A percentile compares a stretch with the other conserved stretches of the same genome.
phyloP scores from a whole-genome alignment of 2,888 invertebrate genomes.

The Ormyrus nitidulus region DNA sequence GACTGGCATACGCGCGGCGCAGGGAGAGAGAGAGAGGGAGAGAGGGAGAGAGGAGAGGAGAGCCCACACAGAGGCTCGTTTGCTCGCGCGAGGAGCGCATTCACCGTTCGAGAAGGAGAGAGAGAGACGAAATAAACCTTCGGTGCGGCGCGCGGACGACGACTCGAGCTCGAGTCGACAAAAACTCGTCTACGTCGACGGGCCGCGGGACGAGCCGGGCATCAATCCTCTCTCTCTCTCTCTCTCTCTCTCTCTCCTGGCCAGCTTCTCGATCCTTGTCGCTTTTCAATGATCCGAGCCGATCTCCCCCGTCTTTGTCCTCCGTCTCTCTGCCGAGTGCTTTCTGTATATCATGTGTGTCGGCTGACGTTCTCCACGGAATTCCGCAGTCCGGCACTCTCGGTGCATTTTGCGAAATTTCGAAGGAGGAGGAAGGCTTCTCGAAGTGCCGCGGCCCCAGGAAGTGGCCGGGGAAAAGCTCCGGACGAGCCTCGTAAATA shows the following conservation, averaged over 20 bases:
- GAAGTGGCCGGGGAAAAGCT: slow-evolving; percentile 3
- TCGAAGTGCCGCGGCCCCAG: neutral
- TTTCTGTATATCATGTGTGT: slow-evolving; percentile 31
- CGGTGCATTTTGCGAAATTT: slow-evolving; percentile 44
- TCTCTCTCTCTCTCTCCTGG: neutral
- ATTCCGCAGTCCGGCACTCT: slow-evolving; percentile 14
- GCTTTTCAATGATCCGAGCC: slow-evolving; percentile 49
- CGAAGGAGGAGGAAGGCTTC: neutral
- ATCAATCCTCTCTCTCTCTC: slow-evolving; percentile 55
- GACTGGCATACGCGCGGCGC: neutral
- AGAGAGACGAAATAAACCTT: slow-evolving; percentile 68
- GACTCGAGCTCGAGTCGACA: slow-evolving; percentile 59
- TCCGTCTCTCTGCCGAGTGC: neutral
- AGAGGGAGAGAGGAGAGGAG: slow-evolving; percentile 54
- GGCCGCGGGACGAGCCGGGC: slow-evolving; percentile 55
- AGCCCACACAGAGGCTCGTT: slow-evolving; percentile 54
- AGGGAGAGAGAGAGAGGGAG: slow-evolving; percentile 59
- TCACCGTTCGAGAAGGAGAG: slow-evolving; percentile 16
- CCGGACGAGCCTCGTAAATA: slow-evolving; percentile 25
- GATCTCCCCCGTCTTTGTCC: slow-evolving; percentile 5
- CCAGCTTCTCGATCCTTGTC: slow-evolving; percentile 45
- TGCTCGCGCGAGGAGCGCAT: slow-evolving; percentile 62
- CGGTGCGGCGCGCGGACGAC: slow-evolving; percentile 49
- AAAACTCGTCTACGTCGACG: slow-evolving; percentile 73
- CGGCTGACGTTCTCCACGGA: slow-evolving; percentile 30